Conservation (phyloP, 2,888 invertebrate genomes). For the Coelopa pilipes region DNA sequence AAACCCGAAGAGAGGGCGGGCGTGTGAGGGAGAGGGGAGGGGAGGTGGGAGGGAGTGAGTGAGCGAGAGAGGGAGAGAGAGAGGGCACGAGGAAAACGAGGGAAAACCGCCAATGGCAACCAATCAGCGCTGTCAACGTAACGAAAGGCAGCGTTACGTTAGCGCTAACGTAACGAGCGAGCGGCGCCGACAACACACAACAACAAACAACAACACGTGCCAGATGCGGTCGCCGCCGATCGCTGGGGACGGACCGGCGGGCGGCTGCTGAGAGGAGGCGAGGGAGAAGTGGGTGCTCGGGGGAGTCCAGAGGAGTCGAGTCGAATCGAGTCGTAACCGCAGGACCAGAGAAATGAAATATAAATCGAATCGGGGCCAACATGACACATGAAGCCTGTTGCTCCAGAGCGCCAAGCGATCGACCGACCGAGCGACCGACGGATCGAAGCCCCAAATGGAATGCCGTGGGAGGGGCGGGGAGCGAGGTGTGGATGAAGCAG, state of each 20-base stretch:
- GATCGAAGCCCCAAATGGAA: not conserved
- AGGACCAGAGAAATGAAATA: conserved; percentile 31
- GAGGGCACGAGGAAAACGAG: too few species aligned
- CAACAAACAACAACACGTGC: not conserved
- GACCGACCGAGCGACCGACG: conserved; percentile 1
- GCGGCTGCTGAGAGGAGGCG: not conserved
- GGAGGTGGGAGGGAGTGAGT: too few species aligned
- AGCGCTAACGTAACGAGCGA: conserved; percentile 3
- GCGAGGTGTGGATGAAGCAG: too few species aligned
- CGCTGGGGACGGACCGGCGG: not conserved
- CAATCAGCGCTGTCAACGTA: conserved; percentile 36
- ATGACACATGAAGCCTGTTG: conserved; percentile 33
- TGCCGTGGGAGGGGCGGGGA: not conserved
- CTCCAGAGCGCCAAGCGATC: not conserved
- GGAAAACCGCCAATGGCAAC: conserved; percentile 30
- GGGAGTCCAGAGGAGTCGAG: not conserved
- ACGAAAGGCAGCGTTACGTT: conserved; percentile 17
- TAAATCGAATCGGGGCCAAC: conserved; percentile 33
- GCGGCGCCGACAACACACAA: not conserved
- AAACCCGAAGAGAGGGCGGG: conserved; percentile 13
- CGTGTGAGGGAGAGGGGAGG: too few species aligned
- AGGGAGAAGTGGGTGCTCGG: not conserved
- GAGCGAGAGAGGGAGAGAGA: too few species aligned
- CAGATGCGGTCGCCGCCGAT: not conserved
- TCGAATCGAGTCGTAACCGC: conserved; percentile 22